These are phyloP conservation scores for Channa striata DNA, from an alignment of 2,797 vertebrate genomes.

Conservation along the genomic window DNA sequence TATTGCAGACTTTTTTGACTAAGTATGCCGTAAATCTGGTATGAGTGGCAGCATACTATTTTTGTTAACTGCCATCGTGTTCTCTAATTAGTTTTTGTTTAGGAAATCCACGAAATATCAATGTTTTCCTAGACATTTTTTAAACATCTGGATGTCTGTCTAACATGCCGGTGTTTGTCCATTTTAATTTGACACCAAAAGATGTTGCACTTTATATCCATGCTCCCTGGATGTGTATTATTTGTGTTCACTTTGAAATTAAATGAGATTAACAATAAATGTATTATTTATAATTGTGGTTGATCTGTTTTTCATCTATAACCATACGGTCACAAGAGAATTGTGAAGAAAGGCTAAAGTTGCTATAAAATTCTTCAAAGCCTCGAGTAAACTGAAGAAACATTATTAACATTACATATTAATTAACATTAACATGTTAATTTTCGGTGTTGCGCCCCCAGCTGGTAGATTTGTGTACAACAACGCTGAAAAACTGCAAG, in stretches of 20 bases:
- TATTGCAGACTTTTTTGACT: slow-evolving; percentile 18
- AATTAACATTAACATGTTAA: too few species aligned
- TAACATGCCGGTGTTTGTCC: slow-evolving; percentile 38
- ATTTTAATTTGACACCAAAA: slow-evolving; percentile 48
- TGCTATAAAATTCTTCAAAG: too few species aligned
- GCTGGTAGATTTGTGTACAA: not conserved
- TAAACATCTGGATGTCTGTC: slow-evolving; percentile 22
- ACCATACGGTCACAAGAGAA: too few species aligned
- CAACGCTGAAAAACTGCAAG: not conserved
- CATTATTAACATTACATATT: too few species aligned
- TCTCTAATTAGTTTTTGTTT: slow-evolving; percentile 23
- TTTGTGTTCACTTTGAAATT: slow-evolving; percentile 52
- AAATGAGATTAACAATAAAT: slow-evolving; percentile 59
- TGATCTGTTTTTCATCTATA: not conserved
- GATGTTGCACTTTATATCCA: slow-evolving; percentile 80
- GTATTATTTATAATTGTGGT: slow-evolving; percentile 42
- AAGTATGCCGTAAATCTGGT: slow-evolving; percentile 1
- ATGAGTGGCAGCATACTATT: slow-evolving; percentile 11
- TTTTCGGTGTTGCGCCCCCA: slow-evolving; percentile 40
- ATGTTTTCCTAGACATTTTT: slow-evolving; percentile 17
- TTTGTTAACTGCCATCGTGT: slow-evolving; percentile 20
- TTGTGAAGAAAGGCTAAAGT: too few species aligned
- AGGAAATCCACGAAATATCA: slow-evolving; percentile 20
- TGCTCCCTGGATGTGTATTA: slow-evolving; percentile 52
- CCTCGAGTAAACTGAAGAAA: too few species aligned